These are phyloP conservation scores for Rotaria macrura DNA, from an alignment of 2,888 invertebrate genomes.

Conservation along the genomic window DNA sequence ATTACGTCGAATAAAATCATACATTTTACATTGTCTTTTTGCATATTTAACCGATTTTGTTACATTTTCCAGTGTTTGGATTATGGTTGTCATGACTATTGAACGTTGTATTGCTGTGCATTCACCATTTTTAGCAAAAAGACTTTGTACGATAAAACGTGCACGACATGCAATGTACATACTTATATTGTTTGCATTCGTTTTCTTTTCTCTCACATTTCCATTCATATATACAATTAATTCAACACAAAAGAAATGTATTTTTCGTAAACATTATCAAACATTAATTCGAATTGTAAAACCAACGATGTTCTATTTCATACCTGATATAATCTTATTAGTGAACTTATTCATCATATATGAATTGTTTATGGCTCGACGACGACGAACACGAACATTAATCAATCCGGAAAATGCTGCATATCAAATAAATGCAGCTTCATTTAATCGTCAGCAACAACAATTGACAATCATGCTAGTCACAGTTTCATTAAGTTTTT, in stretches of 20 bases:
- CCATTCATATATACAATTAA: background rate
- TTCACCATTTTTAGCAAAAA: constrained; percentile 13
- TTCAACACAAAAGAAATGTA: background rate
- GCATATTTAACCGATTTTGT: background rate
- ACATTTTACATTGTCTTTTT: background rate
- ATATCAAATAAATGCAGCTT: background rate
- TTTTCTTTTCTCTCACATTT: background rate
- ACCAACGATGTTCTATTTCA: background rate
- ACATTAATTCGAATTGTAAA: background rate
- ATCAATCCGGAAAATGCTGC: background rate
- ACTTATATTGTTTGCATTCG: background rate
- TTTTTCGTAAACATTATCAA: background rate
- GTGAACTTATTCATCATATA: constrained; percentile 5
- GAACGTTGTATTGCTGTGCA: constrained; percentile 6
- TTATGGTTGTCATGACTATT: background rate
- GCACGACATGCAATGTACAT: background rate
- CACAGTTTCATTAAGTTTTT: constrained; percentile 16
- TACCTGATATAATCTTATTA: background rate
- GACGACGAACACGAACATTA: background rate
- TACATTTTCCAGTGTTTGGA: background rate
- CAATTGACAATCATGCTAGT: background rate
- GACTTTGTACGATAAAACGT: background rate
- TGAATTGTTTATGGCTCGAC: background rate
- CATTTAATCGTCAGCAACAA: background rate
- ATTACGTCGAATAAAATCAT: background rate